Base-by-base conservation (phyloP, 1,140 invertebrate genomes). In the Idris sp. region DNA sequence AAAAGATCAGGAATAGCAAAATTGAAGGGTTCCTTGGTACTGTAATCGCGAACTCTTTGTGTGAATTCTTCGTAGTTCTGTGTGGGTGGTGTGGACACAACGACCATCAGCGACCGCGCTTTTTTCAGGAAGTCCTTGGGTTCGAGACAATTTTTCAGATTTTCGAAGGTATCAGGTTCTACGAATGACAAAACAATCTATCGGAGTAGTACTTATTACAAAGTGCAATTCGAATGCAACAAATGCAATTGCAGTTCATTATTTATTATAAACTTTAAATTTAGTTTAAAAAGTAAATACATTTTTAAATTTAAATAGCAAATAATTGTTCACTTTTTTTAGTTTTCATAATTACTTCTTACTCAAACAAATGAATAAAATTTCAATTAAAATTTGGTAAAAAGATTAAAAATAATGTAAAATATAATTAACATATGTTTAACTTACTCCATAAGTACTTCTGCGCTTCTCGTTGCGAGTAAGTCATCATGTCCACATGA, bases 371-470 rank as follows among this genome's bases (percentile, higher is more conserved):
- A n/a, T n/a, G n/a, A n/a, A n/a, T n/a, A n/a, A n/a, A n/a, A n/a
- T n/a, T n/a, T 40, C 31, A 35, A 35, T 7, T 35, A 13, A 4
- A 13, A 35, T n/a, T 10, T n/a, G n/a, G 9, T 11, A 11, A 18
- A 7, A 11, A 18, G 25, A n/a, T 25, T 43, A 13, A 13, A 2
- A 33, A 33, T 33, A 13, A 33, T 33, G 16, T 56, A 11, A 18
- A 13, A 56, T 15, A n/a, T 38, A 30, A 16, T n/a, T 58, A 10
- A 15, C 11, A 25, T 22, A 49, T 19, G n/a, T 35, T 35, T 11
- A 8, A 92, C 93, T 93, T 88, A 95, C 95, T 93, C 90, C 94
- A 96, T 83, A 98, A 91, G 89, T 97, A 98, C 84, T 94, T 93
- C 61, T 92, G 87, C 6, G 93, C 92, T 81, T 95, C 92, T 77